phyloP scores from a whole-genome alignment of 2,797 vertebrate genomes.

The Enteromius mattozi region DNA sequence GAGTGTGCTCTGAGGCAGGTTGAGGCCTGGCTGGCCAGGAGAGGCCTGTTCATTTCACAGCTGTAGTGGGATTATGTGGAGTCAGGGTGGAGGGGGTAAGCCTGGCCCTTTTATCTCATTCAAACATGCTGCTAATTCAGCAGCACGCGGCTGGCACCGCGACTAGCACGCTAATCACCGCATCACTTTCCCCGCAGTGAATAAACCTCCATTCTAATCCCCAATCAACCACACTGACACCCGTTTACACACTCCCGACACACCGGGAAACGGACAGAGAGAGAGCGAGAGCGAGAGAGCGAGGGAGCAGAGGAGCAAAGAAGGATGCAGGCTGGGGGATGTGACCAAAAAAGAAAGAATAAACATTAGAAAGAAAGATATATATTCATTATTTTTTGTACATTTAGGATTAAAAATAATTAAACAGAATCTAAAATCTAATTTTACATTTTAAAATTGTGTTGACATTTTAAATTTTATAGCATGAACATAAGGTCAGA shows the following conservation, averaged over 20 bases:
- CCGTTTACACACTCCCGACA: constrained; percentile 76
- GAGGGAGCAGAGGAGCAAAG: constrained; percentile 11
- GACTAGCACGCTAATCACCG: constrained; percentile 83
- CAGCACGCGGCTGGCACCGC: constrained; percentile 83
- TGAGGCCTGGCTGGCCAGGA: constrained; percentile 54
- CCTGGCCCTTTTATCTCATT: constrained; percentile 91
- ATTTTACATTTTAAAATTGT: background rate
- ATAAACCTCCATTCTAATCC: constrained; percentile 90
- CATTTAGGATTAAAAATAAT: background rate
- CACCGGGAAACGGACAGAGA: constrained; percentile 41
- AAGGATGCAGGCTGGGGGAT: background rate
- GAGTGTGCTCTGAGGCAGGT: constrained; percentile 46
- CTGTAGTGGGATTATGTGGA: constrained; percentile 88
- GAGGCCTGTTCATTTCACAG: constrained; percentile 86
- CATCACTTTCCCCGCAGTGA: constrained; percentile 88
- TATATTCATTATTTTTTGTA: background rate
- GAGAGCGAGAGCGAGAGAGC: constrained; percentile 14
- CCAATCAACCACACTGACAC: constrained; percentile 84
- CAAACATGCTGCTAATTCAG: constrained; percentile 95
- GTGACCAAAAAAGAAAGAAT: background rate
- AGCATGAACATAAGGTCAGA: background rate
- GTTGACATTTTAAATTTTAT: background rate
- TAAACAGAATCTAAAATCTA: background rate
- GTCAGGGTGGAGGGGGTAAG: constrained; percentile 83
- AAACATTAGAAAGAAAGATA: background rate